Evolutionary conservation across 2,888 invertebrate genomes (phyloP), one percentile per base, ranked within the genome.

Genomic region (Luperina testacea): DNA sequence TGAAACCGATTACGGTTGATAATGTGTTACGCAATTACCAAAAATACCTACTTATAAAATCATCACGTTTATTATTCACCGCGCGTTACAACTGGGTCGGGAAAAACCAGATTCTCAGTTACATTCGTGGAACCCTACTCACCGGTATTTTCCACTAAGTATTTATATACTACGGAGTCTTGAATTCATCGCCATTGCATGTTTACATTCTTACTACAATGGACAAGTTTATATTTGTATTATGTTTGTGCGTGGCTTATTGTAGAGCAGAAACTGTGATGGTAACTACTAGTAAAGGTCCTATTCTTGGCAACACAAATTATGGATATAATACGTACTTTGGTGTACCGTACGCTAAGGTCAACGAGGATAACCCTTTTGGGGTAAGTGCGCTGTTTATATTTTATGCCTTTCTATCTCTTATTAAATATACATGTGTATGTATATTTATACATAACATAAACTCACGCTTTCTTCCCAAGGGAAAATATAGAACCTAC

Each of bases 261-360:
- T 63, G 72, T 32, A 38, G 65, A 6, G 72, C 80, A 0, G 69
- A 76, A 9, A 59, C 42, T 63, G 64, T 79, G 9, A 32, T 73
- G 20, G 93, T 94, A n/a, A 75, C 83, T 0, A 93, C 92, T 0
- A 84, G 83, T 9, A 90, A 87, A 45, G 95, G 95, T 1, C 72
- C 84, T 7, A 87, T 95, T 1, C 75, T 86, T 6, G 95, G 95
- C 0, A 80, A 91, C 13, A 81, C 70, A 38, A 91, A 92, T 76
- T 92, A 92, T 0, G 89, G 90, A 13, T 94, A 93, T 70, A 88
- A 88, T 8, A 93, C 94, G 59, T 96, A 92, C 77, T 91, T 94
- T 76, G 95, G 96, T 9, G 91, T 96, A 51, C 96, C 96, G 0
- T 96, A 93, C 80, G 95, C 94, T 11, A 89, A 85, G 75, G 94